Evolutionary conservation across 2,888 invertebrate genomes (phyloP), one percentile per base, ranked within the genome.

Genomic region (Acholoe squamosa): DNA sequence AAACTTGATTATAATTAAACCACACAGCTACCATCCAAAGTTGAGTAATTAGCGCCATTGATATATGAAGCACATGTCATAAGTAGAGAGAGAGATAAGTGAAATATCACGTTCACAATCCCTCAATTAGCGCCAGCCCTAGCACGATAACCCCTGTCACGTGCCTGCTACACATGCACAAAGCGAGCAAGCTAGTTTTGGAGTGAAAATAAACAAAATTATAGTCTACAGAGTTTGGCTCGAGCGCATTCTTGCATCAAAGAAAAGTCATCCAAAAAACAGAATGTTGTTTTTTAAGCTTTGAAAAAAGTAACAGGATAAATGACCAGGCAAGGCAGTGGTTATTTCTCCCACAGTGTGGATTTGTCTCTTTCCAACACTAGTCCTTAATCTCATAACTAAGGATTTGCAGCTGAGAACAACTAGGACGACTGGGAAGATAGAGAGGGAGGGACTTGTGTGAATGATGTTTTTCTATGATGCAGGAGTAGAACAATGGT

Each of bases 251-350:
- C 3, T 16, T 28, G 28, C 19, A 0, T 14, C 25, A n/a, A 71
- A 25, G 14, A 71, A 28, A 71, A 71, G 71, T 71, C 71, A 71
- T 22, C 71, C 31, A 14, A 71, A 67, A 71, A 71, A 71, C 28
- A 14, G n/a, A 25, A 71, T 5, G 5, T 28, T 25, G 71, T 22
- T 5, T n/a, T n/a, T 71, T 71, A 71, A 71, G 14, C 14, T 25
- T 5, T 61, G 43, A 14, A 61, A 22, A 61, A 25, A 28, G 71
- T 16, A 71, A 71, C 25, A 25, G 71, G 71, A 71, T 71, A 71
- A 71, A n/a, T 28, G 28, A 16, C 25, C 16, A 1, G 25, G 31
- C 7, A 71, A 71, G 71, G 71, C 19, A 19, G 3, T 71, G 71
- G 25, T 0, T 28, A 28, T 28, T 28, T 28, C 28, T 71, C 28